A percentile compares a stretch with the other conserved stretches of the same genome.
These are phyloP conservation scores for Prunella fulvescens DNA, from an alignment of 2,113 vertebrate genomes.

Conservation along the genomic window DNA sequence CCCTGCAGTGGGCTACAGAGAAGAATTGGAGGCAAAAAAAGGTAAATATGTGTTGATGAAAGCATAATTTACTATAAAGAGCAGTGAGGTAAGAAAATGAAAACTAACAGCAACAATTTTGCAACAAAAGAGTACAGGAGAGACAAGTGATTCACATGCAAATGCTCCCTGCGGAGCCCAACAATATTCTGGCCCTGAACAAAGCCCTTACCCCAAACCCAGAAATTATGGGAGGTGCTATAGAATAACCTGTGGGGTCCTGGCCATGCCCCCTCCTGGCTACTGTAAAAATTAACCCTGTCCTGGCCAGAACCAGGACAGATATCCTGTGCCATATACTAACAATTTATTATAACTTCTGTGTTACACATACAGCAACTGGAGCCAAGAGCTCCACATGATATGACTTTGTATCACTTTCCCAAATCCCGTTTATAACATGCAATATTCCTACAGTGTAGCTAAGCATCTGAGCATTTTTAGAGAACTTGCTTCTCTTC, in stretches of 20 bases:
- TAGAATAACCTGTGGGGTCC: rapidly evolving
- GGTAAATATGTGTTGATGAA: neutral
- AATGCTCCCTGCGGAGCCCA: neutral
- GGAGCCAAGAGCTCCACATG: neutral
- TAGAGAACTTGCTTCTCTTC: neutral
- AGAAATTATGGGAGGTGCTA: neutral
- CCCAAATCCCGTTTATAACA: neutral
- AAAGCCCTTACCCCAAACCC: neutral
- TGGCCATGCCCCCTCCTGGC: neutral
- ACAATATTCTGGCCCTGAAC: neutral
- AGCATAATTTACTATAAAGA: neutral
- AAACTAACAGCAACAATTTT: neutral
- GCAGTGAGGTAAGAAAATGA: neutral
- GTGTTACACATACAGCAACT: neutral
- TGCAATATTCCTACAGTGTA: neutral
- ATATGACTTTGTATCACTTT: neutral
- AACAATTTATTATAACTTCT: neutral
- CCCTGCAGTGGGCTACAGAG: neutral
- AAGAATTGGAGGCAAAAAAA: neutral
- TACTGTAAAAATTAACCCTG: neutral
- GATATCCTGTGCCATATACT: neutral
- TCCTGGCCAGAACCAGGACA: neutral
- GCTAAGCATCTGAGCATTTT: neutral
- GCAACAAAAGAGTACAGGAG: neutral
- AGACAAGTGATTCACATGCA: rapidly evolving